Evolutionary conservation across 2,797 vertebrate species (phyloP).

Genomic region (Cheirogaleus major): DNA sequence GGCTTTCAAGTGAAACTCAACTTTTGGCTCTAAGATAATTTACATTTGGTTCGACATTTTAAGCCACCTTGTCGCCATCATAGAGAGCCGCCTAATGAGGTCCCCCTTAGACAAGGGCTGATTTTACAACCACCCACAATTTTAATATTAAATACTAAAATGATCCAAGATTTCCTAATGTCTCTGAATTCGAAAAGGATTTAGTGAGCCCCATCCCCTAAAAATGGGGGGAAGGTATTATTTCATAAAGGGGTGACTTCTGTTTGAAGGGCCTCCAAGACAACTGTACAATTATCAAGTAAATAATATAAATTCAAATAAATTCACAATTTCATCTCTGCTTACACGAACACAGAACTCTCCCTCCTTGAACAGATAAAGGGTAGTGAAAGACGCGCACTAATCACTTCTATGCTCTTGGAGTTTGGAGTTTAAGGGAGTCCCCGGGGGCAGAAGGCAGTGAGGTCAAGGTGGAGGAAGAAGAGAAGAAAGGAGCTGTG

Average conservation of each 20-base stretch:
- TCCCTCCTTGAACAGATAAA: background rate
- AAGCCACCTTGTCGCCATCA: background rate
- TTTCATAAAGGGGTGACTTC: background rate
- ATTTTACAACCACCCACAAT: background rate
- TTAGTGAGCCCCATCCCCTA: background rate
- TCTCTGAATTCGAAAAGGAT: slow-evolving; percentile 34
- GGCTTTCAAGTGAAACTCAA: slow-evolving; percentile 21
- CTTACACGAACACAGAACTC: background rate
- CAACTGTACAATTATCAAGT: background rate
- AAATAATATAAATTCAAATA: background rate
- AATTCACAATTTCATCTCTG: background rate
- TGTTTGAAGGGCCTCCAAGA: background rate
- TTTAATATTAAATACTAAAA: background rate
- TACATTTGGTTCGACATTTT: background rate
- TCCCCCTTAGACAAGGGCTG: background rate
- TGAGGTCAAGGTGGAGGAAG: background rate
- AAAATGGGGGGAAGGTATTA: background rate
- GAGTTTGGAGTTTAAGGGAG: background rate
- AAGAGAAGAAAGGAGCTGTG: accelerated
- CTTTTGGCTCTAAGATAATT: slow-evolving; percentile 2
- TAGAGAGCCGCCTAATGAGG: background rate
- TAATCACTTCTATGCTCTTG: background rate
- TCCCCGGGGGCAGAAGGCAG: accelerated
- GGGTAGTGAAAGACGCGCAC: background rate
- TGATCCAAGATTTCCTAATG: slow-evolving; percentile 1